These are phyloP conservation scores for Crepidodera aurea DNA, from an alignment of 2,888 invertebrate genomes.

Conservation along the genomic window DNA sequence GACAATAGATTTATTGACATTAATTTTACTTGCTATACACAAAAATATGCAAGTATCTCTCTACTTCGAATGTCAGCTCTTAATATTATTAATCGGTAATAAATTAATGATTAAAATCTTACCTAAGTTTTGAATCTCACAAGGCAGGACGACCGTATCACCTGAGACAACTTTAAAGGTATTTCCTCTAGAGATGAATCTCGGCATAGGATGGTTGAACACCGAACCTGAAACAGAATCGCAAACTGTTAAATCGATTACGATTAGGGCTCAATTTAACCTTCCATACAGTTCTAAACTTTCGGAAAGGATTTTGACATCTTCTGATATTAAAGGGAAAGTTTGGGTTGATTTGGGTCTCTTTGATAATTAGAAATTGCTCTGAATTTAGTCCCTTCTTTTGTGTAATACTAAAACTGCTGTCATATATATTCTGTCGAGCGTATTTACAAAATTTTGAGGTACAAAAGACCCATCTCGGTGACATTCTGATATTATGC, in stretches of 20 bases:
- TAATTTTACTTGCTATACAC: too few relatives aligned
- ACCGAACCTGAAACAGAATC: conserved; percentile 43
- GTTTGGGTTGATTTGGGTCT: background rate
- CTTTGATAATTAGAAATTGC: background rate
- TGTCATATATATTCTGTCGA: too few relatives aligned
- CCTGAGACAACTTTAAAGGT: conserved; percentile 81
- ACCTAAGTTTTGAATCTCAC: conserved; percentile 84
- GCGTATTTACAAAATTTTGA: too few relatives aligned
- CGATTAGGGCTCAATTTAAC: conserved; percentile 3
- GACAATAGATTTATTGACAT: too few relatives aligned
- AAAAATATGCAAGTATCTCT: too few relatives aligned
- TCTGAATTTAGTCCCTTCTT: too few relatives aligned
- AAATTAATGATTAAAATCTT: too few relatives aligned
- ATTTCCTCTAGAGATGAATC: conserved; percentile 78
- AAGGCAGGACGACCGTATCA: conserved; percentile 79
- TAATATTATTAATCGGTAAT: too few relatives aligned
- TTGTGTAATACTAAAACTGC: too few relatives aligned
- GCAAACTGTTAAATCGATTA: conserved; percentile 5
- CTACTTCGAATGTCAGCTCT: too few relatives aligned
- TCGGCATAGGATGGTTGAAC: conserved; percentile 60
- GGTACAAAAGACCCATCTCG: too few relatives aligned
- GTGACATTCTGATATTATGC: too few relatives aligned
- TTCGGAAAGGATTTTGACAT: background rate
- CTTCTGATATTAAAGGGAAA: background rate
- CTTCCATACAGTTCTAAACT: conserved; percentile 6